Percentiles rank a stretch among this genome's conserved stretches.
These are phyloP conservation scores for Carabus problematicus DNA, from an alignment of 2,888 invertebrate genomes.

Conservation along the genomic window DNA sequence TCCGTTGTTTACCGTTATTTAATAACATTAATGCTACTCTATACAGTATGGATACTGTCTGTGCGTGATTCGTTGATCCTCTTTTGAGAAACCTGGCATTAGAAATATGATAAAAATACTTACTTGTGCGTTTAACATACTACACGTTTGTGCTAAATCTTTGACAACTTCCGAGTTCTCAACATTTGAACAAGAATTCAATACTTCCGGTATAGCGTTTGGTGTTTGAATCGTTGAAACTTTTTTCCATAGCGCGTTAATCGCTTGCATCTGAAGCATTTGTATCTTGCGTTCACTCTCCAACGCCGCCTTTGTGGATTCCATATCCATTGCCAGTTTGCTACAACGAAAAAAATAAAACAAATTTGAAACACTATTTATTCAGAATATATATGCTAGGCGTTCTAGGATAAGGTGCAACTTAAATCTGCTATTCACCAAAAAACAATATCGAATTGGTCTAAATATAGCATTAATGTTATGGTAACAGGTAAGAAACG, in stretches of 20 bases:
- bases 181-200: slow-evolving; percentile 52
- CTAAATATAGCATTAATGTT: not conserved
- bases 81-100: no score
- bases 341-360: slow-evolving; percentile 58
- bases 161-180: slow-evolving; percentile 70
- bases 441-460: not conserved
- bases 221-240: slow-evolving; percentile 72
- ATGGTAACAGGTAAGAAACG: no score
- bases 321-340: slow-evolving; percentile 83
- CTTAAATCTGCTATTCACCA: not conserved
- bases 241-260: slow-evolving; percentile 88
- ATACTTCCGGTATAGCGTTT: slow-evolving; percentile 50
- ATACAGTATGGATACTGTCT: no score
- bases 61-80: no score
- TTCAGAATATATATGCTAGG: not conserved
- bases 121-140: slow-evolving; percentile 76
- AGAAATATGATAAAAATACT: no score
- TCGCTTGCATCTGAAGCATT: slow-evolving; percentile 88
- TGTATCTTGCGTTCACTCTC: slow-evolving; percentile 87
- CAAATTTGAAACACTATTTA: no score
- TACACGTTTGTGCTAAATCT: slow-evolving; percentile 79
- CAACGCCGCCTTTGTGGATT: slow-evolving; percentile 81
- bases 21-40: no score
- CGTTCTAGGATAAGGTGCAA: no score
- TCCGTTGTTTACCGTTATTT: no score